Percentiles rank a stretch among this genome's conserved stretches.
These are phyloP conservation scores for Sandelia bainsii DNA, from an alignment of 2,797 vertebrate species.

Conservation along the genomic window DNA sequence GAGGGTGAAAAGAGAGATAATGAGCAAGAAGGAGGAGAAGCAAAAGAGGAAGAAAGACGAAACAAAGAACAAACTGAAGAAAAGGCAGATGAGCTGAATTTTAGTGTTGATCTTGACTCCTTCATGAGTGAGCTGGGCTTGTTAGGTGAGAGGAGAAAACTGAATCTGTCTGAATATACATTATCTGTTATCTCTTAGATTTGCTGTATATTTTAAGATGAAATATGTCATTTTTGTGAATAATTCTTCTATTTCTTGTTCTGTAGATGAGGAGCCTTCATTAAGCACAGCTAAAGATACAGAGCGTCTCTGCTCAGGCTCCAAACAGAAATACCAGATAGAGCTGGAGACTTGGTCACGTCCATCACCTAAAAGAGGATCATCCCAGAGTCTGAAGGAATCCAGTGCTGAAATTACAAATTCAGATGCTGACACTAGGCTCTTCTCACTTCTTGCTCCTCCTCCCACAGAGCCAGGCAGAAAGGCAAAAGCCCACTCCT, in stretches of 20 bases:
- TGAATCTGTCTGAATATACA: background rate
- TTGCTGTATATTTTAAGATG: background rate
- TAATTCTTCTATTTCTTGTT: slow-evolving; percentile 27
- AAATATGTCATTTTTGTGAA: background rate
- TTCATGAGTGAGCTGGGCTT: slow-evolving; percentile 72
- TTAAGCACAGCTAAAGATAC: slow-evolving; percentile 15
- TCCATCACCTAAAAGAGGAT: slow-evolving; percentile 55
- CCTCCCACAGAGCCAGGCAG: slow-evolving; percentile 66
- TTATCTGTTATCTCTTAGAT: background rate
- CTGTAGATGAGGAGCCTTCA: slow-evolving; percentile 60
- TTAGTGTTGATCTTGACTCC: slow-evolving; percentile 68
- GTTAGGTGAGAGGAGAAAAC: slow-evolving; percentile 66
- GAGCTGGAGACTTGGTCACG: slow-evolving; percentile 37
- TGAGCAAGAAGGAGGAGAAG: slow-evolving; percentile 13
- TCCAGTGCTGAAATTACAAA: slow-evolving; percentile 40
- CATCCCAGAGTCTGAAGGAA: slow-evolving; percentile 63
- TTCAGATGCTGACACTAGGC: slow-evolving; percentile 37
- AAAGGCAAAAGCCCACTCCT: slow-evolving; percentile 79
- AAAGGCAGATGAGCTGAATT: slow-evolving; percentile 17
- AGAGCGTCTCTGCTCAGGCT: slow-evolving; percentile 48
- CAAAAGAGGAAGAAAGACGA: slow-evolving; percentile 26
- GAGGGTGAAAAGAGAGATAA: background rate
- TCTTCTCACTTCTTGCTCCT: slow-evolving; percentile 73
- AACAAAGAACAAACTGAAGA: slow-evolving; percentile 25
- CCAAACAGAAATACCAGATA: slow-evolving; percentile 41